A percentile compares a stretch with the other conserved stretches of the same genome.
Conservation (phyloP, 2,797 vertebrate genomes). For the Sardinella longiceps region DNA sequence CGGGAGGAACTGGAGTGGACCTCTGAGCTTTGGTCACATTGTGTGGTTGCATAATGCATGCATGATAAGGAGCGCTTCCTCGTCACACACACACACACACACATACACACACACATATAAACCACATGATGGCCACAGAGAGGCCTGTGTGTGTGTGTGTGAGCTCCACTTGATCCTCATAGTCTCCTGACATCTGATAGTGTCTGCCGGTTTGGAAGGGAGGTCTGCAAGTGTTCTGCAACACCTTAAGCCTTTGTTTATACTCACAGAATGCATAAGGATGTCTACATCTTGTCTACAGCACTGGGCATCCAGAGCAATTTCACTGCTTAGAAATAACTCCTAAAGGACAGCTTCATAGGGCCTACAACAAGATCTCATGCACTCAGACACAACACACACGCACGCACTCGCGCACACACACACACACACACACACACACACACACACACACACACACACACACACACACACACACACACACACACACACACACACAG, state of each 20-base stretch:
- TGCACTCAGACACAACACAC: no score
- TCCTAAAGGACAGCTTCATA: not conserved
- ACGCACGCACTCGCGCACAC: not conserved
- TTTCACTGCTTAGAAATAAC: not conserved
- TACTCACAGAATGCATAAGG: not conserved
- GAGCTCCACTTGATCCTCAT: not conserved
- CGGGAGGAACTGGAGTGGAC: slow-evolving; percentile 52
- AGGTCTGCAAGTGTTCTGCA: not conserved
- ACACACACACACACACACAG: slow-evolving; percentile 19
- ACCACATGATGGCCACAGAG: not conserved
- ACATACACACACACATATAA: not conserved
- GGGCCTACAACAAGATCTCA: not conserved
- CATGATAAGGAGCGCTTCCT: not conserved
- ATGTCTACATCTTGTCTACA: not conserved
- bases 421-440: not conserved
- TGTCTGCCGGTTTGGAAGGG: not conserved
- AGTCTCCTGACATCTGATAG: not conserved
- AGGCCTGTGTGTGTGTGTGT: not conserved
- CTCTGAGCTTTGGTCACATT: slow-evolving; percentile 49
- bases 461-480: not conserved
- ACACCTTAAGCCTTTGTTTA: not conserved
- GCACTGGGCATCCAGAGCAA: not conserved
- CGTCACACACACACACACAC: not conserved
- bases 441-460: slow-evolving; percentile 19
- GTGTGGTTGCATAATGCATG: slow-evolving; percentile 34